Conservation (phyloP, 2,888 invertebrate species). For the Tiliacea aurago region DNA sequence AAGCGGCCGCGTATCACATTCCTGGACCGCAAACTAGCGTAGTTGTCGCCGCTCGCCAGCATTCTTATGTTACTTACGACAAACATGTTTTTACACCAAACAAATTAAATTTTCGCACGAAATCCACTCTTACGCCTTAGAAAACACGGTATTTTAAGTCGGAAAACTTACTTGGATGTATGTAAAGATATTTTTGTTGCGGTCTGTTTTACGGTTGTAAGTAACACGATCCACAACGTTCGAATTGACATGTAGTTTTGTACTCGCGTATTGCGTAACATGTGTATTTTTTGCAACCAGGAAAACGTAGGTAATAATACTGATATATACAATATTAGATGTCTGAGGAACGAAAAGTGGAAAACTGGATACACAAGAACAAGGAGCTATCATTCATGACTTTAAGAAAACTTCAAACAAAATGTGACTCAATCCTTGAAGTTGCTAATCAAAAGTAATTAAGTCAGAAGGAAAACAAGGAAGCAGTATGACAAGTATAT, state of each 20-base stretch:
- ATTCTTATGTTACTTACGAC: constrained; percentile 79
- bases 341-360: constrained; percentile 1
- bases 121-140: constrained; percentile 68
- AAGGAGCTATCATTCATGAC: constrained; percentile 1
- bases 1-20: constrained; percentile 74
- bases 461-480: constrained; percentile 35
- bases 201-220: constrained; percentile 71
- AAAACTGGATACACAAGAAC: constrained; percentile 14
- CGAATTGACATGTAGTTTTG: constrained; percentile 67
- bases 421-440: constrained; percentile 1
- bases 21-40: constrained; percentile 78
- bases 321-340: constrained; percentile 2
- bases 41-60: constrained; percentile 75
- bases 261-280: constrained; percentile 56
- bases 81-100: constrained; percentile 68
- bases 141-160: constrained; percentile 60
- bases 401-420: neutral
- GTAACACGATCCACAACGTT: constrained; percentile 71
- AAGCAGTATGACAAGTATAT: constrained; percentile 20
- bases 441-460: neutral
- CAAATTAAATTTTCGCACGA: constrained; percentile 64
- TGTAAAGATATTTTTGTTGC: constrained; percentile 62
- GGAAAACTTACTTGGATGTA: constrained; percentile 44
- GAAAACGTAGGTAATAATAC: constrained; percentile 43
- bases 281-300: constrained; percentile 47